Evolutionary conservation across 2,797 vertebrate species (phyloP).

Genomic region (Clarias platycephalus): DNA sequence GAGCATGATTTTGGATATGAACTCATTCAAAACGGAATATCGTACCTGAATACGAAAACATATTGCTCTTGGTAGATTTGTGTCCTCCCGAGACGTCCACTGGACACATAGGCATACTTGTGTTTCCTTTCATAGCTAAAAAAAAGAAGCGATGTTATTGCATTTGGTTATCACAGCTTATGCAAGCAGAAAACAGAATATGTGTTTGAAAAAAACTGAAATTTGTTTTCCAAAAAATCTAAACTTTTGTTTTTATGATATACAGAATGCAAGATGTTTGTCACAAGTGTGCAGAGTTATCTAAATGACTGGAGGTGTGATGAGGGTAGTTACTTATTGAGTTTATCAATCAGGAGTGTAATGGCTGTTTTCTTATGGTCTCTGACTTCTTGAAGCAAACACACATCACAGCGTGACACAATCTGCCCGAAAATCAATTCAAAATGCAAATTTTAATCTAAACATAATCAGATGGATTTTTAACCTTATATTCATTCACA

Average conservation of each 20-base stretch:
- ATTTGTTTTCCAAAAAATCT: background rate
- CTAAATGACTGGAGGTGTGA: constrained; percentile 1
- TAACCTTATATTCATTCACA: background rate
- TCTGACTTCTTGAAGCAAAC: constrained; percentile 79
- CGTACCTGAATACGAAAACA: constrained; percentile 79
- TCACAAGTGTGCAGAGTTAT: background rate
- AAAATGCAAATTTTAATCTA: constrained; percentile 1
- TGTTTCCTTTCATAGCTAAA: constrained; percentile 66
- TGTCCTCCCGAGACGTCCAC: constrained; percentile 72
- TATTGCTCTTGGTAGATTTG: constrained; percentile 80
- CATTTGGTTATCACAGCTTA: background rate
- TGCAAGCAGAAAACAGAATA: background rate
- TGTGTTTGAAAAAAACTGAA: background rate
- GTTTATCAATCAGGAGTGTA: constrained; percentile 59
- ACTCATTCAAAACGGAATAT: background rate
- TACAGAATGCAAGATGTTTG: background rate
- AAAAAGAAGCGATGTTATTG: background rate
- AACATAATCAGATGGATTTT: background rate
- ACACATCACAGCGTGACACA: constrained; percentile 77
- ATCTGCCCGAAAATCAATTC: constrained; percentile 66
- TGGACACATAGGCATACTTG: constrained; percentile 67
- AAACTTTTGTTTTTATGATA: background rate
- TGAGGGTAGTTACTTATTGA: constrained; percentile 68
- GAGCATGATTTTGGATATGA: background rate
- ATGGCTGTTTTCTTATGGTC: constrained; percentile 71